phyloP scores from a whole-genome alignment of 2,113 vertebrate genomes.

The Chionodraco myersi region DNA sequence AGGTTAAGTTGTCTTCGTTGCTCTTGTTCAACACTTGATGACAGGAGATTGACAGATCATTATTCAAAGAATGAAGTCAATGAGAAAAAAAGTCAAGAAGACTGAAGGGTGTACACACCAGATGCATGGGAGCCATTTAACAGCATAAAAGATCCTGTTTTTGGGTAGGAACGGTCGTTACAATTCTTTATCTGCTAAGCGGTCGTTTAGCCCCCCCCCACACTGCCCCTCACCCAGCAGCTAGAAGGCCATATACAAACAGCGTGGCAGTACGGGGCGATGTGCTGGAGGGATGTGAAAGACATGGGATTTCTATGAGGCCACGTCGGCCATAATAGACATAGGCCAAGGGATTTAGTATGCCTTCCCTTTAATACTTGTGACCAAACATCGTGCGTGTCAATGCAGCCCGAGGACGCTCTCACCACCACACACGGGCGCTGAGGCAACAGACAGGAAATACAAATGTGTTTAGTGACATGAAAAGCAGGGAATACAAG shows the following conservation, averaged over 20 bases:
- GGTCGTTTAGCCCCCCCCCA: constrained; percentile 61
- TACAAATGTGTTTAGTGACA: neutral
- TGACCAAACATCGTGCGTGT: constrained; percentile 69
- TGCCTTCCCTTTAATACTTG: constrained; percentile 74
- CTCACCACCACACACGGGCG: constrained; percentile 55
- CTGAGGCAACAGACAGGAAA: neutral
- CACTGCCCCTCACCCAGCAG: constrained; percentile 35
- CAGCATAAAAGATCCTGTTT: constrained; percentile 67
- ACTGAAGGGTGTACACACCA: constrained; percentile 36
- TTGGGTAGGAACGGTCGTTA: constrained; percentile 72
- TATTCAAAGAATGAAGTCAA: constrained; percentile 32
- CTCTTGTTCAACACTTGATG: constrained; percentile 6
- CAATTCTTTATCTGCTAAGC: constrained; percentile 81
- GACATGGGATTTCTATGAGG: constrained; percentile 66
- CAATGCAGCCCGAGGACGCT: constrained; percentile 59
- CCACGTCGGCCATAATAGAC: constrained; percentile 55
- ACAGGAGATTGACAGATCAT: constrained; percentile 40
- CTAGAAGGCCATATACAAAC: constrained; percentile 67
- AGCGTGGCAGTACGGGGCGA: constrained; percentile 44
- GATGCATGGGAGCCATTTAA: constrained; percentile 62
- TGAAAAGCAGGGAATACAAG: no score
- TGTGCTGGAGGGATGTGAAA: constrained; percentile 70
- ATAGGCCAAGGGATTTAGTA: constrained; percentile 68
- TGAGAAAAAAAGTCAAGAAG: constrained; percentile 10
- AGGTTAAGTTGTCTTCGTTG: neutral